Evolutionary conservation across 2,888 invertebrate genomes (phyloP).

Genomic region (Drosophila glabriapex): DNA sequence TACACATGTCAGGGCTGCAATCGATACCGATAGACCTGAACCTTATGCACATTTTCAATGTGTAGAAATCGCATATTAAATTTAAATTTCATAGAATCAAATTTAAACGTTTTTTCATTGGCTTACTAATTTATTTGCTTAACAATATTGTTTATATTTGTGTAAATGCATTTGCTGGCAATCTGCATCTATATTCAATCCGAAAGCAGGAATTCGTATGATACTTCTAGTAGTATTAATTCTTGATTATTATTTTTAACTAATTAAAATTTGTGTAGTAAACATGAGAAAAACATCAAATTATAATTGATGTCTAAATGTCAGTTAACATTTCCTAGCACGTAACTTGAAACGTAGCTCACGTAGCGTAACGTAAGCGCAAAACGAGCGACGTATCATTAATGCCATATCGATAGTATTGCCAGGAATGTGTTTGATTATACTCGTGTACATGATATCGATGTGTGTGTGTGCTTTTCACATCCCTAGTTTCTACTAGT

Average conservation of each 20-base stretch:
- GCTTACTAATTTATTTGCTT: background rate
- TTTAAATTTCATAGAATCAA: background rate
- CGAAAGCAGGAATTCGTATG: background rate
- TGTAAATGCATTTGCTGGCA: background rate
- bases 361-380: slow-evolving; percentile 17
- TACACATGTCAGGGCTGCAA: slow-evolving; percentile 18
- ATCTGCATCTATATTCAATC: background rate
- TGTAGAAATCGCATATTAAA: background rate
- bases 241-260: background rate
- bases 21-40: slow-evolving; percentile 3
- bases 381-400: slow-evolving; percentile 2
- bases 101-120: background rate
- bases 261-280: background rate
- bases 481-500: slow-evolving; percentile 61
- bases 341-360: background rate
- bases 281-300: background rate
- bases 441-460: slow-evolving; percentile 23
- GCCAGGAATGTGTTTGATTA: slow-evolving; percentile 16
- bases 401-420: slow-evolving; percentile 31
- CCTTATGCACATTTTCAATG: background rate
- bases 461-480: slow-evolving; percentile 20
- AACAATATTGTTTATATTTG: background rate
- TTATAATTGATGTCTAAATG: background rate
- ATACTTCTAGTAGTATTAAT: background rate
- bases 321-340: background rate